phyloP scores from a whole-genome alignment of 2,797 vertebrate genomes.

The Catharus ustulatus region DNA sequence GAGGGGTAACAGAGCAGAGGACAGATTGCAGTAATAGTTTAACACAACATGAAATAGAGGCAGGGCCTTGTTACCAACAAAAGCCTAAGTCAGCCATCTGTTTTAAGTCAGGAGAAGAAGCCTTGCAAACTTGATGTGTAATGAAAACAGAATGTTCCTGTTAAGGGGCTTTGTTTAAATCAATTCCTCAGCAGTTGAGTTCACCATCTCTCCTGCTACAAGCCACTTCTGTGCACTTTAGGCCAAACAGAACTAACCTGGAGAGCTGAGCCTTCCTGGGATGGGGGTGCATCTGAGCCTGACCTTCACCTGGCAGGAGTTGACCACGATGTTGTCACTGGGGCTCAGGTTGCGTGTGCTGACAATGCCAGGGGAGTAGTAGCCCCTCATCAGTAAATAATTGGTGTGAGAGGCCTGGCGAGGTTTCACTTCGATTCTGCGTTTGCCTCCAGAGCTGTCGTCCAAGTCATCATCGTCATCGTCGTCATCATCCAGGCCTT shows the following conservation, averaged over 20 bases:
- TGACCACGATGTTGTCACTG: slow-evolving; percentile 91
- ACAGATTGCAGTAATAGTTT: background rate
- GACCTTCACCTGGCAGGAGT: slow-evolving; percentile 87
- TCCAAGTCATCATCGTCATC: slow-evolving; percentile 80
- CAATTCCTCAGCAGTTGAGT: background rate
- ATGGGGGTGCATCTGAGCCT: slow-evolving; percentile 78
- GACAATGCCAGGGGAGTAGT: slow-evolving; percentile 85
- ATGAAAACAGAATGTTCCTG: background rate
- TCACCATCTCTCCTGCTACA: background rate
- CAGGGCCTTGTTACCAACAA: background rate
- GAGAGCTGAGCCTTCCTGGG: slow-evolving; percentile 67
- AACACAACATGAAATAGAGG: background rate
- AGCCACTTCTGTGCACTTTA: background rate
- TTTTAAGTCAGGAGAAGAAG: background rate
- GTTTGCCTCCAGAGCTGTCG: slow-evolving; percentile 77
- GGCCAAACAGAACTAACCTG: slow-evolving; percentile 70
- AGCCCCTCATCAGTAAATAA: slow-evolving; percentile 93
- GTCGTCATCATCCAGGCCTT: slow-evolving; percentile 83
- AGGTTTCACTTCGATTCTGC: slow-evolving; percentile 85
- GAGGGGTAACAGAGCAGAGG: background rate
- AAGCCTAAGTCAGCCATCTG: background rate
- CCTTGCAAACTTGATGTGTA: background rate
- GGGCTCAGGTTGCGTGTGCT: slow-evolving; percentile 86
- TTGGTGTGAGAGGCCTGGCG: slow-evolving; percentile 94
- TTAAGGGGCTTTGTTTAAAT: background rate